Conservation (phyloP, 2,113 vertebrate species). For the Suncus etruscus region DNA sequence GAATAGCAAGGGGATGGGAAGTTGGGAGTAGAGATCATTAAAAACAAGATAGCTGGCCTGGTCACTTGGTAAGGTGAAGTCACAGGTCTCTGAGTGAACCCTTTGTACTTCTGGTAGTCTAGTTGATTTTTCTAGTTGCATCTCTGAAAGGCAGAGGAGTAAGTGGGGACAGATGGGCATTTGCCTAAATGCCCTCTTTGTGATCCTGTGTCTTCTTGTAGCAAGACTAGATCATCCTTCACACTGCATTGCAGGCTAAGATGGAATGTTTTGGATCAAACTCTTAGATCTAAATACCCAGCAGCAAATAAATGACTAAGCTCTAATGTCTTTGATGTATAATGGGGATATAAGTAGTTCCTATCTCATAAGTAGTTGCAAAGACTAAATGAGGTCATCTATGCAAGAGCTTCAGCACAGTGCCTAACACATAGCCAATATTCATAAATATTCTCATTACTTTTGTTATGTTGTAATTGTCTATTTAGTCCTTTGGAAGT, state of each 20-base stretch:
- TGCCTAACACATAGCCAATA: not conserved
- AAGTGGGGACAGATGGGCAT: not conserved
- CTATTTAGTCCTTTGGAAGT: not conserved
- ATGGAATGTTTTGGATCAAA: not conserved
- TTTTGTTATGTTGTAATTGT: not conserved
- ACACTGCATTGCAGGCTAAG: not conserved
- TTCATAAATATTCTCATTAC: not conserved
- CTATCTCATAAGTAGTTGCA: not conserved
- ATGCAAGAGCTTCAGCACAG: not conserved
- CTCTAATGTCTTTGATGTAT: not conserved
- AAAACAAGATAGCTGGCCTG: constrained; percentile 59
- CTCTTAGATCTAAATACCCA: not conserved
- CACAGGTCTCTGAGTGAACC: not conserved
- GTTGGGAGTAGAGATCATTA: constrained; percentile 17
- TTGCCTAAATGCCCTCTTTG: not conserved
- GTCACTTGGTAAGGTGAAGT: constrained; percentile 6
- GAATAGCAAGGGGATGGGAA: not conserved
- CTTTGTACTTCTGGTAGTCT: constrained; percentile 63
- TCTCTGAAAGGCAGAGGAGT: not conserved
- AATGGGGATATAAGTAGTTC: not conserved
- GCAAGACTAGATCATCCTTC: not conserved
- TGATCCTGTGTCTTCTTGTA: not conserved
- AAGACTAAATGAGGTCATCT: not conserved
- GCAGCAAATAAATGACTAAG: not conserved
- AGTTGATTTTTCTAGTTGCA: constrained; percentile 28